Conservation (phyloP, 2,888 invertebrate species). For the Eupithecia dodoneata region DNA sequence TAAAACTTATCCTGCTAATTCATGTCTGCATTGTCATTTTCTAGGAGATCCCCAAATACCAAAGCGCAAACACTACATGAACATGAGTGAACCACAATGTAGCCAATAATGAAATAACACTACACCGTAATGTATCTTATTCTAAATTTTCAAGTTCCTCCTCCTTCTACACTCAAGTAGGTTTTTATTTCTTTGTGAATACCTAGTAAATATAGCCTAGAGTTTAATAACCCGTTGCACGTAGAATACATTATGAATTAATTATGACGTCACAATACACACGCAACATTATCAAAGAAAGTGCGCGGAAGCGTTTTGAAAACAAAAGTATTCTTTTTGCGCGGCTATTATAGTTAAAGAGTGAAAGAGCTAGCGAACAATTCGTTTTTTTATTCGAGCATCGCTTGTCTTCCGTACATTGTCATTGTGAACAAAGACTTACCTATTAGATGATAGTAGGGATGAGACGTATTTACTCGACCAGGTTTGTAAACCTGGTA, state of each 20-base stretch:
- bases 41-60: neutral
- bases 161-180: neutral
- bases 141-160: neutral
- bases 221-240: conserved; percentile 24
- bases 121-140: neutral
- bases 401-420: conserved; percentile 73
- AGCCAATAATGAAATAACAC: no score
- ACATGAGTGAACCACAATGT: neutral
- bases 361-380: conserved; percentile 70
- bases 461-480: no score
- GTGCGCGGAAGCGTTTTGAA: conserved; percentile 74
- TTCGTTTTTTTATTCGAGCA: conserved; percentile 59
- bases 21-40: neutral
- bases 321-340: conserved; percentile 74
- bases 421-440: conserved; percentile 50
- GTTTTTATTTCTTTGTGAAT: neutral
- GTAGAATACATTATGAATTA: conserved; percentile 14
- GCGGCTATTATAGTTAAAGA: conserved; percentile 69
- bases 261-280: conserved; percentile 31
- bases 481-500: no score
- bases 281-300: conserved; percentile 54
- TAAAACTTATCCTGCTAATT: neutral
- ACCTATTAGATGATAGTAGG: conserved; percentile 1
- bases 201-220: neutral
- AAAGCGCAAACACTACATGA: neutral